These are phyloP conservation scores for Arothron firmamentum DNA, from an alignment of 2,113 vertebrate genomes.

Conservation along the genomic window DNA sequence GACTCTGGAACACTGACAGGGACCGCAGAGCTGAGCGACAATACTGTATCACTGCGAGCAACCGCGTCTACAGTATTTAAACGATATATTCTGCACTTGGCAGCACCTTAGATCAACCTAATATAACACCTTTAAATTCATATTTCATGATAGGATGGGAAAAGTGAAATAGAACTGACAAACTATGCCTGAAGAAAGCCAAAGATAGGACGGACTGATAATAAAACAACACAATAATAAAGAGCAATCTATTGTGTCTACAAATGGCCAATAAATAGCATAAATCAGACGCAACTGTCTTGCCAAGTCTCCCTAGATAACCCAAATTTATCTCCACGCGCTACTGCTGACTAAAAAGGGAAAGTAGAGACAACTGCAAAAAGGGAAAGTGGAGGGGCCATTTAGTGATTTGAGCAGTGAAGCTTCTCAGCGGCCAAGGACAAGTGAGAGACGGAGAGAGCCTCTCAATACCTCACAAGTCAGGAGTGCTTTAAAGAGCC, in stretches of 20 bases:
- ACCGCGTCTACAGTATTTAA: background rate
- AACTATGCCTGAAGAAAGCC: conserved; percentile 33
- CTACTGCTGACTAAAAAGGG: conserved; percentile 58
- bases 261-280: conserved; percentile 73
- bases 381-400: conserved; percentile 65
- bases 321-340: conserved; percentile 80
- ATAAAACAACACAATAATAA: conserved; percentile 65
- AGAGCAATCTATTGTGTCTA: conserved; percentile 66
- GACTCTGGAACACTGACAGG: background rate
- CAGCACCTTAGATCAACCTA: conserved; percentile 39
- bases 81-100: conserved; percentile 6
- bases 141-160: conserved; percentile 26
- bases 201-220: conserved; percentile 46
- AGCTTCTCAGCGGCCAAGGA: conserved; percentile 79
- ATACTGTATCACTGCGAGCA: background rate
- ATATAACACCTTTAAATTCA: conserved; percentile 32
- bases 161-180: conserved; percentile 42
- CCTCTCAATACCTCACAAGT: conserved; percentile 71
- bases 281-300: conserved; percentile 68
- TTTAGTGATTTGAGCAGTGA: conserved; percentile 71
- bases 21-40: background rate
- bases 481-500: conserved; percentile 36
- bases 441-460: conserved; percentile 71
- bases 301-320: conserved; percentile 64
- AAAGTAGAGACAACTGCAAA: conserved; percentile 60